Evolutionary conservation across 2,797 vertebrate genomes (phyloP), one percentile per base, ranked within the genome.

Genomic region (Carcharodon carcharias): DNA sequence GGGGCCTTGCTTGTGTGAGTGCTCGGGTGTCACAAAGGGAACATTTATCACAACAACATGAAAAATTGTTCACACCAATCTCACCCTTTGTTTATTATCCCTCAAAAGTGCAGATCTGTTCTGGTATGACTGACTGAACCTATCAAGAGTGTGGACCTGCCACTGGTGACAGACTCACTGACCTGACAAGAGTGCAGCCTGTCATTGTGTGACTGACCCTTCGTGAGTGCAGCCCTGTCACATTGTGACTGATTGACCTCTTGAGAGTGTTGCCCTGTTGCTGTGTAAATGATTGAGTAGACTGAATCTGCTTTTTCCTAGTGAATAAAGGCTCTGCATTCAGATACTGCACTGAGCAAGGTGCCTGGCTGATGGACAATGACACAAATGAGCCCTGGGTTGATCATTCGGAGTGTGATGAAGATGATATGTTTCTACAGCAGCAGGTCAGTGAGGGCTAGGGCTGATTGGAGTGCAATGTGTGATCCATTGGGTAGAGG

Each of bases 341-440:
- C 94, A 54, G 94, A 26, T 95, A 73, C 26, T 95, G 94, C 50
- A 73, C 45, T 31, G 69, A 95, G 1, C 31, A 35, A 8, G 94
- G 94, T 16, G 18, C 45, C 14, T 95, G 94, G 94, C 94, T 95
- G 69, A 54, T 73, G 6, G 94, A 95, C 69, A 73, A 73, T 28
- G 26, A 28, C 67, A 73, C 94, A 16, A 54, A 77, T 7, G 45
- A 54, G 69, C 69, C 94, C 6, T 95, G 94, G 94, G 94, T 73
- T 35, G 94, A 95, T 69, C 45, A 18, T 40, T 73, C 69, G 8
- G 18, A 77, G 50, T 95, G 94, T 31, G 94, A 54, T 31, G 94
- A 95, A 77, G 94, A 95, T 77, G 28, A 56, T 58, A 50, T 26
- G 4, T 95, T 95, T 77, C 94, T 95, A 35, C 50, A 56, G 40